Base-by-base conservation (phyloP, 2,797 vertebrate species). In the Rhynchotus rufescens region DNA sequence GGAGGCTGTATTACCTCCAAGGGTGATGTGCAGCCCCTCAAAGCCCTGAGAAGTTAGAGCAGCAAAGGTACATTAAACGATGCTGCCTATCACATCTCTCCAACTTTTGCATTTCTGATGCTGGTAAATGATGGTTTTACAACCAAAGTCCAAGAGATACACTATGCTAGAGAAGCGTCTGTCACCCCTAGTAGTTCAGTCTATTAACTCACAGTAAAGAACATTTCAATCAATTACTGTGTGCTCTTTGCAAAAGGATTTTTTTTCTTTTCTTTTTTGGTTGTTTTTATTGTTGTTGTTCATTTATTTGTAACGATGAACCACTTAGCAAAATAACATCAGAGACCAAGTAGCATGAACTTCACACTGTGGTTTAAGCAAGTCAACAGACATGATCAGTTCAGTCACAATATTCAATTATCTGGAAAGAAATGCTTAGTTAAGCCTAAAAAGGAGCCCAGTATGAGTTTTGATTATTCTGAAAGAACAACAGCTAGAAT, bases 201-300 rank as follows among this genome's bases (percentile, higher is more conserved):
- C 40, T 21, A 47, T 32, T 76, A 17, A 40, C 19, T 62, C 30
- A 26, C 8, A 76, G 52, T 23, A 57, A 80, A 59, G 25, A 25
- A 65, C 3, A 22, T 4, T 7, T 2, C 28, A 60, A 17, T 16
- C 13, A 69, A 14, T 13, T 65, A 30, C 62, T 80, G 38, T 42
- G 84, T 82, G 32, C 49, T 56, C 66, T 62, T 73, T 65, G 82
- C 52, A 34, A 73, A 77, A 80, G 28, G 54, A 9, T 44, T 79
- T 66, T 71, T 28, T 51, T 25, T 30, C 8, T 30, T 30, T 17
- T 30, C 17, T 30, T 52, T 8, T 10, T 49, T 49, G 22, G 47
- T 49, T 22, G 22, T 49, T 49, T 52, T 64, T 71, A 64, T 80
- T 57, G 64, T 25, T 36, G 6, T 25, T 22, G 14, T 28, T 42